These are phyloP conservation scores for Pangasianodon hypophthalmus DNA, from an alignment of 2,113 vertebrate genomes.

Conservation along the genomic window DNA sequence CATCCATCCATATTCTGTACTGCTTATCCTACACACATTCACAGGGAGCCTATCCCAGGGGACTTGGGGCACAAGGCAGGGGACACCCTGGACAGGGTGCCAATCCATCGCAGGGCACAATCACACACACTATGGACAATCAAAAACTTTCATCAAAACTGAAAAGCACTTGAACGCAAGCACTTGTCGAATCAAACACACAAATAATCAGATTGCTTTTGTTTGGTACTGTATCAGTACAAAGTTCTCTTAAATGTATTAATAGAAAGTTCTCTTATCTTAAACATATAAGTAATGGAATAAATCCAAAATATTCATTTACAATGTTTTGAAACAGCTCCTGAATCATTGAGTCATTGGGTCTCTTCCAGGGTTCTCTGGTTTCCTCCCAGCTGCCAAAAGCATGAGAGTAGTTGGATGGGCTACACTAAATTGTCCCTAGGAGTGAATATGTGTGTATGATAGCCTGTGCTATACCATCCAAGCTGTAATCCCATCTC, in stretches of 20 bases:
- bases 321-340: neutral
- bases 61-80: too few relatives aligned
- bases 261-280: neutral
- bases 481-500: neutral
- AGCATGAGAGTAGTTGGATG: neutral
- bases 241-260: neutral
- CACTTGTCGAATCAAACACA: neutral
- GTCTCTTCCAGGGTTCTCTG: neutral
- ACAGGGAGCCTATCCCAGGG: too few relatives aligned
- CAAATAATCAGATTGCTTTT: neutral
- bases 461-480: neutral
- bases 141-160: neutral
- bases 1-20: neutral
- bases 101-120: too few relatives aligned
- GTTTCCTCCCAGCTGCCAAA: neutral
- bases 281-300: neutral
- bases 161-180: neutral
- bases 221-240: neutral
- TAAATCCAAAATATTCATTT: neutral
- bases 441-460: neutral
- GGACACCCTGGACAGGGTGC: too few relatives aligned
- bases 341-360: neutral
- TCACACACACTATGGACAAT: neutral
- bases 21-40: too few relatives aligned
- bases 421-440: neutral